Percentiles rank a stretch among this genome's conserved stretches.
phyloP scores from a whole-genome alignment of 2,888 invertebrate species.

The Drosophila austrosaltans region DNA sequence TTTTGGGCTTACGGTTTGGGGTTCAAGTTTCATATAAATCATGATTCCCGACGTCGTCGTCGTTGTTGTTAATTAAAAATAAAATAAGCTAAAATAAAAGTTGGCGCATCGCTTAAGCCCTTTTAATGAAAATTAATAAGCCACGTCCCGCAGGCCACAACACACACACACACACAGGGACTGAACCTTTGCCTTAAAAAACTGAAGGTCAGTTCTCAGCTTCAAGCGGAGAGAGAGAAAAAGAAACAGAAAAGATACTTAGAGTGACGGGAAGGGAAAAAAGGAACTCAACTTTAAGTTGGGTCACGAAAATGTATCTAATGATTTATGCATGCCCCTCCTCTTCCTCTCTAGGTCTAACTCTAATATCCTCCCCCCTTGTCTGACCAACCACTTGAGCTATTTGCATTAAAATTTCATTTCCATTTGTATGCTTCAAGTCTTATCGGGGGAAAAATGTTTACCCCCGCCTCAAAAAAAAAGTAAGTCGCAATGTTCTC shows the following conservation, averaged over 20 bases:
- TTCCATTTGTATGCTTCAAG: conserved; percentile 28
- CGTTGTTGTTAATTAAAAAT: conserved; percentile 51
- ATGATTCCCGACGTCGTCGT: conserved; percentile 17
- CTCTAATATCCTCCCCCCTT: background rate
- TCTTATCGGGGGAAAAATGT: conserved; percentile 20
- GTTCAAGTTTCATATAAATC: conserved; percentile 17
- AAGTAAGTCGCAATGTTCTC: conserved; percentile 25
- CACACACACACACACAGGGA: too few relatives aligned
- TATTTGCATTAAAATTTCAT: conserved; percentile 73
- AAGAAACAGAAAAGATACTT: background rate
- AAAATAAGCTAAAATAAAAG: conserved; percentile 64
- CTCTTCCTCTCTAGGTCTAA: background rate
- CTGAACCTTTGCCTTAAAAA: background rate
- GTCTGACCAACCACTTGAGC: conserved; percentile 59
- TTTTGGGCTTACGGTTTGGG: conserved; percentile 30
- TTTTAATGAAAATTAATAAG: conserved; percentile 76
- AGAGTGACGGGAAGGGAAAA: background rate
- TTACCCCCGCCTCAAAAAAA: conserved; percentile 17
- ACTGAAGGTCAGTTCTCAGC: conserved; percentile 40
- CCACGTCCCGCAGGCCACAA: conserved; percentile 12
- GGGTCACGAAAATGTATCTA: conserved; percentile 59
- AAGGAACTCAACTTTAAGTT: conserved; percentile 4
- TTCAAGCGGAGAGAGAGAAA: background rate
- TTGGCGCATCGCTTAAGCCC: conserved; percentile 71
- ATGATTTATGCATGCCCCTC: conserved; percentile 68